phyloP scores from a whole-genome alignment of 2,888 invertebrate species.

The Mythimna albipuncta region DNA sequence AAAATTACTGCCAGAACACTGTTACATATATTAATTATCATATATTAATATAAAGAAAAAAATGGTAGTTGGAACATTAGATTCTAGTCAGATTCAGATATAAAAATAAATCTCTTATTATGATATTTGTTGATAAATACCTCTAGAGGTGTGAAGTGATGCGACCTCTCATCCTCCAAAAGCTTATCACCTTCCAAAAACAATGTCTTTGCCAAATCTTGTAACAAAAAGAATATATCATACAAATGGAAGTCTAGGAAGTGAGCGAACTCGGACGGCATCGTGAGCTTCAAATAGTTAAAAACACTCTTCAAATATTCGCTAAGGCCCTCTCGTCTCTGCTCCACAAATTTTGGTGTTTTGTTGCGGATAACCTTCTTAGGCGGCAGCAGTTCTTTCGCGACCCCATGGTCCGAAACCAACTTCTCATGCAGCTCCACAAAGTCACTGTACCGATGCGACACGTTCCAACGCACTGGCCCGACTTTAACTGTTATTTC shows the following conservation, averaged over 20 bases:
- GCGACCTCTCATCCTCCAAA: constrained; percentile 91
- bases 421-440: constrained; percentile 96
- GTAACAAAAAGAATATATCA: constrained; percentile 96
- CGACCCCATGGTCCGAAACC: constrained; percentile 95
- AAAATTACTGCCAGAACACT: neutral
- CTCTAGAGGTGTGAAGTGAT: constrained; percentile 95
- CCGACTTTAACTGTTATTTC: constrained; percentile 93
- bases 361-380: constrained; percentile 98
- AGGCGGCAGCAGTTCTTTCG: constrained; percentile 96
- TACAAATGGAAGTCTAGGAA: constrained; percentile 97
- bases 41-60: neutral
- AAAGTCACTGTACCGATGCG: constrained; percentile 97
- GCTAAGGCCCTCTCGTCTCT: constrained; percentile 94
- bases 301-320: constrained; percentile 95
- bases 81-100: neutral
- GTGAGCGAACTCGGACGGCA: constrained; percentile 95
- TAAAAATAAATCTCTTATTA: neutral
- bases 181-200: constrained; percentile 94
- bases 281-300: constrained; percentile 93
- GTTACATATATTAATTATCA: neutral
- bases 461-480: constrained; percentile 95
- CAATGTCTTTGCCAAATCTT: constrained; percentile 95
- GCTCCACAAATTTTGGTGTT: constrained; percentile 96
- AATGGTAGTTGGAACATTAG: neutral
- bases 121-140: constrained; percentile 80